These are phyloP conservation scores for Kryphioiulus occultus DNA, from an alignment of 2,888 invertebrate species.

Conservation along the genomic window DNA sequence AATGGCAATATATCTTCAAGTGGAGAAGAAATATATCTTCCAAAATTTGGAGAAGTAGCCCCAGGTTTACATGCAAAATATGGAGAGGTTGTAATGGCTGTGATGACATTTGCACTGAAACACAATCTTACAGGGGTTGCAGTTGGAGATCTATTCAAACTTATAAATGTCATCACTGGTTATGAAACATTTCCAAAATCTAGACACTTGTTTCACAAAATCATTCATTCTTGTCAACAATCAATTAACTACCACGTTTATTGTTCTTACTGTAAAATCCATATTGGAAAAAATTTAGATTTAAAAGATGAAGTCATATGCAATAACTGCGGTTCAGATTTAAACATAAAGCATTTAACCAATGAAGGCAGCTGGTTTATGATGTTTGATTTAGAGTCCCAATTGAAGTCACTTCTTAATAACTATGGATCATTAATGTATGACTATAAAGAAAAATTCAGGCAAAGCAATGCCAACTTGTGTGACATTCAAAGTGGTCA, in stretches of 20 bases:
- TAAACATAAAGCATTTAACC: not conserved
- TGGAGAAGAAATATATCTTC: not conserved
- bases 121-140: not conserved
- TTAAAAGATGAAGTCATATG: not conserved
- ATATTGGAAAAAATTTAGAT: not conserved
- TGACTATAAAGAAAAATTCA: not conserved
- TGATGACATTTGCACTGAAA: not conserved
- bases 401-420: constrained; percentile 18
- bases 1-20: too few relatives aligned
- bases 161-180: not conserved
- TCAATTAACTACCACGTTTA: not conserved
- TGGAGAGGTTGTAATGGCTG: not conserved
- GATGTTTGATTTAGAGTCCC: not conserved
- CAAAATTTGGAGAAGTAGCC: not conserved
- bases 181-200: not conserved
- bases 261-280: not conserved
- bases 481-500: not conserved
- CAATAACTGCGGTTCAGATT: not conserved
- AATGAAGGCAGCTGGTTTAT: not conserved
- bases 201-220: not conserved
- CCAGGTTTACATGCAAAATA: not conserved
- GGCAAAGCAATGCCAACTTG: not conserved
- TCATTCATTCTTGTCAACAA: not conserved
- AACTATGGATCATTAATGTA: not conserved
- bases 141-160: not conserved